Evolutionary conservation across 1,140 invertebrate genomes (phyloP).

Genomic region (Leptoteleia sp.): DNA sequence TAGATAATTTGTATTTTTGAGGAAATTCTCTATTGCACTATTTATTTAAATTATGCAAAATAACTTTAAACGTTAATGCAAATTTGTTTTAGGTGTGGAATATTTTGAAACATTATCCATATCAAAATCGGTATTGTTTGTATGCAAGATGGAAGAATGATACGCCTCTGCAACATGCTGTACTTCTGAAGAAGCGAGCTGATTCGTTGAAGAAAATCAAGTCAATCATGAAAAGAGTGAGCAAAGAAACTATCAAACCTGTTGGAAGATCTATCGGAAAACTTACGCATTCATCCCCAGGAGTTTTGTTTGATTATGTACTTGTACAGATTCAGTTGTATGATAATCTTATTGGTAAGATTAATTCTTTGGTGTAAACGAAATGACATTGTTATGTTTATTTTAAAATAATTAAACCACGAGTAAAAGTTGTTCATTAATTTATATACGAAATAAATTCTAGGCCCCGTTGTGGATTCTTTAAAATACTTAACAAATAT

Average conservation of each 20-base stretch:
- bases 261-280: conserved; percentile 97
- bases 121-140: conserved; percentile 94
- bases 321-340: conserved; percentile 96
- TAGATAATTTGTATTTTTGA: too few relatives aligned
- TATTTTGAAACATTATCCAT: conserved; percentile 94
- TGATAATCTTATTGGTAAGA: conserved; percentile 94
- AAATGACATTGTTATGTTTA: too few relatives aligned
- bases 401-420: neutral
- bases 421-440: too few relatives aligned
- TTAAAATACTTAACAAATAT: conserved; percentile 97
- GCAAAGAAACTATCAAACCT: conserved; percentile 99
- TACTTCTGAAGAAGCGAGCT: conserved; percentile 90
- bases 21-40: too few relatives aligned
- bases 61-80: too few relatives aligned
- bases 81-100: conserved; percentile 90
- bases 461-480: conserved; percentile 96
- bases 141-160: conserved; percentile 98
- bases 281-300: conserved; percentile 96
- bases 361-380: too few relatives aligned
- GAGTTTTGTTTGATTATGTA: conserved; percentile 97
- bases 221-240: conserved; percentile 98
- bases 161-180: conserved; percentile 90
- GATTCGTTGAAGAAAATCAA: conserved; percentile 95
- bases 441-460: too few relatives aligned
- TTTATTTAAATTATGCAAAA: too few relatives aligned